A percentile compares a stretch with the other conserved stretches of the same genome.
Conservation (phyloP, 2,113 vertebrate genomes). For the Dascyllus trimaculatus region DNA sequence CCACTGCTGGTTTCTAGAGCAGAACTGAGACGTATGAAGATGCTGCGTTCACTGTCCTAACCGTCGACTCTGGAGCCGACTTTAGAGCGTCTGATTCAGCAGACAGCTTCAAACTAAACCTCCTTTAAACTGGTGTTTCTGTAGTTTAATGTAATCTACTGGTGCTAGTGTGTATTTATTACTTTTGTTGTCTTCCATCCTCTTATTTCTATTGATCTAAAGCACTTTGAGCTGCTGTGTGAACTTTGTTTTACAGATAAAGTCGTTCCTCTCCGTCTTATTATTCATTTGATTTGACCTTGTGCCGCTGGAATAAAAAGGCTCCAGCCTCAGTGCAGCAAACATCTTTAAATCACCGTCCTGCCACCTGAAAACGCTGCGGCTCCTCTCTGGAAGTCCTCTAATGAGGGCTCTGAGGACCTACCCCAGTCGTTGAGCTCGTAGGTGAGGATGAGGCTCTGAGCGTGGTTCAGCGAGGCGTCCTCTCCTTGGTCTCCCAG, state of each 20-base stretch:
- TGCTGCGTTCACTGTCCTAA: too few species aligned
- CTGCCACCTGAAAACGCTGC: constrained; percentile 4
- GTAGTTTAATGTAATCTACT: too few species aligned
- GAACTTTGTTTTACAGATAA: neutral
- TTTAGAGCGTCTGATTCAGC: too few species aligned
- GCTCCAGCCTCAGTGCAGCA: neutral
- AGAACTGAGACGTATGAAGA: too few species aligned
- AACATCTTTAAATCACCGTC: too few species aligned
- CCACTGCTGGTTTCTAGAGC: too few species aligned
- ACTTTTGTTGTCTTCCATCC: neutral
- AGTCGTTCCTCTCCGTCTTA: neutral
- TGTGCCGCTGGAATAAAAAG: neutral
- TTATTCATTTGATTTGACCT: neutral
- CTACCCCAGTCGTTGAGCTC: constrained; percentile 95
- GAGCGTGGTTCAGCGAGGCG: constrained; percentile 83
- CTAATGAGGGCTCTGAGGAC: constrained; percentile 35
- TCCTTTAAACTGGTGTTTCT: too few species aligned
- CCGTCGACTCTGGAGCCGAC: too few species aligned
- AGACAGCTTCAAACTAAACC: too few species aligned
- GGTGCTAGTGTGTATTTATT: too few species aligned
- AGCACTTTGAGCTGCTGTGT: too few species aligned
- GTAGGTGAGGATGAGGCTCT: constrained; percentile 84
- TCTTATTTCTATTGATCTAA: neutral
- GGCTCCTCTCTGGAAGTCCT: constrained; percentile 11
- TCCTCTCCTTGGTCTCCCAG: constrained; percentile 93